Conservation (phyloP, 2,888 invertebrate species). For the Leucoma salicis region DNA sequence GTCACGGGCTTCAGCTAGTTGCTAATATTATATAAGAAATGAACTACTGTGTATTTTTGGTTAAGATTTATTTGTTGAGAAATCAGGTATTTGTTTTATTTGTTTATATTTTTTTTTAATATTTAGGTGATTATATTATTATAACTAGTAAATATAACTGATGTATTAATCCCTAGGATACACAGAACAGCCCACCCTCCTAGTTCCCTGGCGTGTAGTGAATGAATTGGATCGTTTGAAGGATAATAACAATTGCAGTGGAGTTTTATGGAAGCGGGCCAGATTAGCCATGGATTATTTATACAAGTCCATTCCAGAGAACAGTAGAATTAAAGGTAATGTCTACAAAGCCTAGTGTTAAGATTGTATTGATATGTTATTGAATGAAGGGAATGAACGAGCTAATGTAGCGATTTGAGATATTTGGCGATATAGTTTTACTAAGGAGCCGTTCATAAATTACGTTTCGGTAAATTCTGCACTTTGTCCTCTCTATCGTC, state of each 20-base stretch:
- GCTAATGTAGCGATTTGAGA: not conserved
- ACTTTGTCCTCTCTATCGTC: too few species aligned
- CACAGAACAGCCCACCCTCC: conserved; percentile 62
- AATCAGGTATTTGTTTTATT: too few species aligned
- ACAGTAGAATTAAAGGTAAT: conserved; percentile 74
- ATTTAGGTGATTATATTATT: too few species aligned
- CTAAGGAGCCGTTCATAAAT: too few species aligned
- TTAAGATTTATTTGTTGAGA: too few species aligned
- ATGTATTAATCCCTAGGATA: conserved; percentile 53
- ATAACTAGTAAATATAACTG: too few species aligned
- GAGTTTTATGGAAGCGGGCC: conserved; percentile 64
- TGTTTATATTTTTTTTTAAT: too few species aligned
- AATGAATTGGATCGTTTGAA: conserved; percentile 83
- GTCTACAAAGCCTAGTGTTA: not conserved
- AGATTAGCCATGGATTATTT: conserved; percentile 78
- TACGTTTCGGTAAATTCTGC: too few species aligned
- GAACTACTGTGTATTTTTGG: too few species aligned
- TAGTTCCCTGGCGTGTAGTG: conserved; percentile 84
- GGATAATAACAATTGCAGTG: conserved; percentile 68
- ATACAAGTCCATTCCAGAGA: conserved; percentile 72
- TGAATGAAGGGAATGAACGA: not conserved
- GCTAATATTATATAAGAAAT: too few species aligned
- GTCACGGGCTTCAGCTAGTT: too few species aligned
- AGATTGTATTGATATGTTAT: not conserved
- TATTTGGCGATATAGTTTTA: too few species aligned